phyloP scores from a whole-genome alignment of 2,113 vertebrate species.

The Sula dactylatra region DNA sequence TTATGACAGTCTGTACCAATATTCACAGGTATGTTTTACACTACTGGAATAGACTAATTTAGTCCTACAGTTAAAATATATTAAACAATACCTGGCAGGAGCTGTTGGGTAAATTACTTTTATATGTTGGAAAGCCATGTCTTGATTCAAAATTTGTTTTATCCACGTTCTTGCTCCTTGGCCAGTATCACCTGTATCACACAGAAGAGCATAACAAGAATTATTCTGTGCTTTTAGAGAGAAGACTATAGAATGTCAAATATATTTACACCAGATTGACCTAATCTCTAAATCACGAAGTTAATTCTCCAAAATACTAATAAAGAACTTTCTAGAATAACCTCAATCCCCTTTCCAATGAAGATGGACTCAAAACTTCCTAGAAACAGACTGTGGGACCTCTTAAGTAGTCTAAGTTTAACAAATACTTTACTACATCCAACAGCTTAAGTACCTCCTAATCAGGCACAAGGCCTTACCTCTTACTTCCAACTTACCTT shows the following conservation, averaged over 20 bases:
- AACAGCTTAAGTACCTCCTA: not conserved
- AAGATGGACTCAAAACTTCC: not conserved
- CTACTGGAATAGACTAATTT: not conserved
- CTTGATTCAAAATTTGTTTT: constrained; percentile 78
- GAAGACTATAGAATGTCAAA: not conserved
- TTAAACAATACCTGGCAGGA: constrained; percentile 77
- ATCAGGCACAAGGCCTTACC: not conserved
- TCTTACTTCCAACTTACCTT: not conserved
- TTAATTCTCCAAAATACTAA: not conserved
- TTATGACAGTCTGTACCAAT: not conserved
- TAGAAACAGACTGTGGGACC: not conserved
- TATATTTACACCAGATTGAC: not conserved
- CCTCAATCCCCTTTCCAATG: not conserved
- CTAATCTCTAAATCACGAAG: not conserved
- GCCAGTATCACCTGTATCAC: constrained; percentile 83
- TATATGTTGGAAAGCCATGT: constrained; percentile 85
- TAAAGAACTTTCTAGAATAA: not conserved
- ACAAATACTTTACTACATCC: not conserved
- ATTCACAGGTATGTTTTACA: not conserved
- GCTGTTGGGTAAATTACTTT: constrained; percentile 90
- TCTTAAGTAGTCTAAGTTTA: not conserved
- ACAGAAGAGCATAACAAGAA: not conserved
- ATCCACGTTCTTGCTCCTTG: constrained; percentile 83
- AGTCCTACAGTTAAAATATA: not conserved
- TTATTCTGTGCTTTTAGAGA: not conserved